These are phyloP conservation scores for Teinopalpus imperialis DNA, from an alignment of 2,888 invertebrate species.

Conservation along the genomic window DNA sequence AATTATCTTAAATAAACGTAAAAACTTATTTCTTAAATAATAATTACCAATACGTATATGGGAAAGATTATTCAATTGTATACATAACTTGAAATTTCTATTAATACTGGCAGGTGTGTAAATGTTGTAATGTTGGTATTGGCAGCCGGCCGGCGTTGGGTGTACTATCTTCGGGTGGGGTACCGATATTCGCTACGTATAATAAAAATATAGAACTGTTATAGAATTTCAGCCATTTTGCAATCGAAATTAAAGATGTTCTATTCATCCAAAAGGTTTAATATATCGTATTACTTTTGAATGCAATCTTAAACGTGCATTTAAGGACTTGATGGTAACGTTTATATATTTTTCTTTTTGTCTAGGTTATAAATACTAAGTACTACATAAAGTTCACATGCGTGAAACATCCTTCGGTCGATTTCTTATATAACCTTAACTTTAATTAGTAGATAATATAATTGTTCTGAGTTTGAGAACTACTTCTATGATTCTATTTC, in stretches of 20 bases:
- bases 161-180: conserved; percentile 9
- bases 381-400: no score
- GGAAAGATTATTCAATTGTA: background rate
- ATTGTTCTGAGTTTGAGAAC: no score
- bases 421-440: no score
- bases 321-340: no score
- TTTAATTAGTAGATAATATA: no score
- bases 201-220: background rate
- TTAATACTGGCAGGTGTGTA: conserved; percentile 32
- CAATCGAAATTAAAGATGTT: background rate
- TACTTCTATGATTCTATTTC: no score
- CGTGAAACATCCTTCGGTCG: no score
- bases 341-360: no score
- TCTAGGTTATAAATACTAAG: no score
- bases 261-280: no score
- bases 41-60: background rate
- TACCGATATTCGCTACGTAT: conserved; percentile 3
- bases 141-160: conserved; percentile 36
- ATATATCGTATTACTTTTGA: no score
- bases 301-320: no score
- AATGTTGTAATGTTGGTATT: conserved; percentile 34
- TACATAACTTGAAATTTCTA: conserved; percentile 2
- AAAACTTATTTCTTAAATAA: background rate
- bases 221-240: background rate
- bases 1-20: background rate